Base-by-base conservation (phyloP, 2,888 invertebrate species). In the Macaria notata region DNA sequence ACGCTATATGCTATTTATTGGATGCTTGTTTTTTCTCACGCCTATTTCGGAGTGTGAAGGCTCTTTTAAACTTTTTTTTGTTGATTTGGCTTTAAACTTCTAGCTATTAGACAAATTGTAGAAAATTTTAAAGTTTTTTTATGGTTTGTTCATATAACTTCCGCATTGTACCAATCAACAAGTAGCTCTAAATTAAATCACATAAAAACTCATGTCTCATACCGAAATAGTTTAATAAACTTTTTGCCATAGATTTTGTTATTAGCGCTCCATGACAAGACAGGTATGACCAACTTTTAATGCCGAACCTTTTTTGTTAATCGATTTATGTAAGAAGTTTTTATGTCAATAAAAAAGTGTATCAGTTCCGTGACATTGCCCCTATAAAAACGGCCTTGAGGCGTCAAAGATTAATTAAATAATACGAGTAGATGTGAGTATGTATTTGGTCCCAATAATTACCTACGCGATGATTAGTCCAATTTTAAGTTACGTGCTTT, bases 361-460 rank as follows among this genome's bases (percentile, higher is more conserved):
- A 53, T 57, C 49, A 9, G 54, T 59, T 54, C 59, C 54, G 54
- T 50, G 59, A 54, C 54, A 59, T 3, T 54, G 50, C 50, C 45
- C 50, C 47, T 44, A 50, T 52, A 53, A 33, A 43, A 8, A 4
- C 43, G 54, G n/a, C 59, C 59, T 59, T 59, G 54, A 31, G 19
- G 31, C 39, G 47, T 39, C 50, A 54, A 41, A 59, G 59, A 59
- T 29, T 59, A 57, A 3, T 8, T 5, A 33, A 43, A 49, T 7
- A 54, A 54, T 59, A 9, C n/a, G 54, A 50, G 46, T 50, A 54
- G 54, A 51, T 50, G n/a, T 43, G 41, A 47, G 29, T 36, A 43
- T 54, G 38, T 49, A 36, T 50, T 53, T 54, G 48, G 41, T 46
- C 38, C n/a, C 3, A 5, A 9, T 54, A 31, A 58, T 54, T 39